Evolutionary conservation across 1,140 invertebrate genomes (phyloP).

Genomic region (Pemphigus obesinymphae): DNA sequence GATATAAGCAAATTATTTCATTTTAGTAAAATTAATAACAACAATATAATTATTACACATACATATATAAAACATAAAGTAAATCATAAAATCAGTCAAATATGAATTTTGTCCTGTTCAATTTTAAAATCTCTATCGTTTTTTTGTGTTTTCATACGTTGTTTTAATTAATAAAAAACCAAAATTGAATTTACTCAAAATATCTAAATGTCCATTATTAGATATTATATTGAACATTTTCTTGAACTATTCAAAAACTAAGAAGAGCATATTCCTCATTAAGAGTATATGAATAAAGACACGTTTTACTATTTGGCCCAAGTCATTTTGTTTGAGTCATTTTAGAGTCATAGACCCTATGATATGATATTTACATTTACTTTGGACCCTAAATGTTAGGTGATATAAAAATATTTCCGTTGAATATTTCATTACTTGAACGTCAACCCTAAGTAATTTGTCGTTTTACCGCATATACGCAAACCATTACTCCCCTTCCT

Average conservation of each 20-base stretch:
- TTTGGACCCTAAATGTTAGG: constrained; percentile 29
- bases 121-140: too few species aligned
- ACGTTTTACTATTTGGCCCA: not conserved
- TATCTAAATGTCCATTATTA: too few species aligned
- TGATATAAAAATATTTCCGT: constrained; percentile 29
- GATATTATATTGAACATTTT: too few species aligned
- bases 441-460: constrained; percentile 37
- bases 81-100: too few species aligned
- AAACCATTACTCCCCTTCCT: constrained; percentile 22
- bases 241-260: not conserved
- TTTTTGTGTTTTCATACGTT: too few species aligned
- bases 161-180: too few species aligned
- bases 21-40: too few species aligned
- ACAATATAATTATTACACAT: too few species aligned
- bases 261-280: not conserved
- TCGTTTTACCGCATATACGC: constrained; percentile 31
- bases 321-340: constrained; percentile 8
- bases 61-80: too few species aligned
- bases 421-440: constrained; percentile 39
- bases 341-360: not conserved
- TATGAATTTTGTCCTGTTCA: too few species aligned
- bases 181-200: too few species aligned
- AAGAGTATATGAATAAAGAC: not conserved
- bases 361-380: constrained; percentile 39
- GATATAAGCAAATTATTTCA: too few species aligned